Conservation (phyloP, 1,140 invertebrate species). For the Chionoecetes opilio region DNA sequence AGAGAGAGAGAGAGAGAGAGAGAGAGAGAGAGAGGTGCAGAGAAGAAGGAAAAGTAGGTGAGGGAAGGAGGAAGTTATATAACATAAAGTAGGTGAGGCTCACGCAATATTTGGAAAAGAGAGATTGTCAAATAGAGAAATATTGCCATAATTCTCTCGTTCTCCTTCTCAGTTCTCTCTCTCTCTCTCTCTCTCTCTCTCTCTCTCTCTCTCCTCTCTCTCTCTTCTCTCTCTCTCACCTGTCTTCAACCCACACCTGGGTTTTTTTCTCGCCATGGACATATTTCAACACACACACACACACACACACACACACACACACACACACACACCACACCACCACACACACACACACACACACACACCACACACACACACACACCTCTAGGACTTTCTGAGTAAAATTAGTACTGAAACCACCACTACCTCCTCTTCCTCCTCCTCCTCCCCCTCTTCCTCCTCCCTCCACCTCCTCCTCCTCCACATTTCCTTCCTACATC, state of each 20-base stretch:
- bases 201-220: slow-evolving; percentile 21
- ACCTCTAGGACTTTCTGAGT: background rate
- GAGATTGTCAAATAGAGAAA: background rate
- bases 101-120: slow-evolving; percentile 8
- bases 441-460: background rate
- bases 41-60: no score
- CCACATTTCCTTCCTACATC: no score
- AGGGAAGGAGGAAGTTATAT: background rate
- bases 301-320: slow-evolving; percentile 8
- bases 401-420: background rate
- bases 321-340: background rate
- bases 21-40: background rate
- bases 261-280: background rate
- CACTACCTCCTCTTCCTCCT: background rate
- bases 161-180: slow-evolving; percentile 16
- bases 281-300: background rate
- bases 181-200: slow-evolving; percentile 39
- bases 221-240: background rate
- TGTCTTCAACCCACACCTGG: background rate
- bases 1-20: background rate
- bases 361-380: slow-evolving; percentile 25
- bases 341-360: slow-evolving; percentile 27
- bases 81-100: background rate
- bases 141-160: background rate
- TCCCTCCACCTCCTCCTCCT: no score